Conservation (phyloP, 2,797 vertebrate genomes). For the Helostoma temminkii region DNA sequence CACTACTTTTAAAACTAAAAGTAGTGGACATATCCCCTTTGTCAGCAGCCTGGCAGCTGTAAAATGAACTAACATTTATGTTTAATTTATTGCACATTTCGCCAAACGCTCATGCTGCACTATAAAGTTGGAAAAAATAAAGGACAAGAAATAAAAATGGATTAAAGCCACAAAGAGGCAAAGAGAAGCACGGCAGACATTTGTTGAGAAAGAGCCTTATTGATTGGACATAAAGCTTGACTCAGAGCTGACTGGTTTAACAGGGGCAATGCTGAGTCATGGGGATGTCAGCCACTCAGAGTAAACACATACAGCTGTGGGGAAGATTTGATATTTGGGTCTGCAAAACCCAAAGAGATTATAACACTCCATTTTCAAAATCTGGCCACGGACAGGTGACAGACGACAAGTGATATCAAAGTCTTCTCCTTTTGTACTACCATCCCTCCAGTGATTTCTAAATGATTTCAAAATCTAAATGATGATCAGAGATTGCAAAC, state of each 20-base stretch:
- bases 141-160: conserved; percentile 16
- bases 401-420: too few species aligned
- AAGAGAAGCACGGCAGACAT: conserved; percentile 46
- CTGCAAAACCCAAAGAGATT: background rate
- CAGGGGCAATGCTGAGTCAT: conserved; percentile 57
- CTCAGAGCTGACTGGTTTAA: conserved; percentile 47
- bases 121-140: background rate
- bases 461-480: too few species aligned
- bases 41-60: background rate
- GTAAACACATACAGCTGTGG: conserved; percentile 25
- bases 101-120: background rate
- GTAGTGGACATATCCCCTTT: background rate
- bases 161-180: conserved; percentile 17
- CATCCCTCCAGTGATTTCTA: conserved; percentile 8
- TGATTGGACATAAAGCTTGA: conserved; percentile 59
- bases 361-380: background rate
- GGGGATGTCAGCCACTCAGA: conserved; percentile 25
- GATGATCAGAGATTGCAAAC: too few species aligned
- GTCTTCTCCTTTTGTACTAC: background rate
- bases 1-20: background rate
- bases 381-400: too few species aligned
- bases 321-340: conserved; percentile 23
- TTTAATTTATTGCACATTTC: conserved; percentile 2
- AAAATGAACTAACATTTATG: conserved; percentile 4
- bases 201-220: conserved; percentile 56